Conservation (phyloP, 1,140 invertebrate genomes). For the Zaprionus capensis region DNA sequence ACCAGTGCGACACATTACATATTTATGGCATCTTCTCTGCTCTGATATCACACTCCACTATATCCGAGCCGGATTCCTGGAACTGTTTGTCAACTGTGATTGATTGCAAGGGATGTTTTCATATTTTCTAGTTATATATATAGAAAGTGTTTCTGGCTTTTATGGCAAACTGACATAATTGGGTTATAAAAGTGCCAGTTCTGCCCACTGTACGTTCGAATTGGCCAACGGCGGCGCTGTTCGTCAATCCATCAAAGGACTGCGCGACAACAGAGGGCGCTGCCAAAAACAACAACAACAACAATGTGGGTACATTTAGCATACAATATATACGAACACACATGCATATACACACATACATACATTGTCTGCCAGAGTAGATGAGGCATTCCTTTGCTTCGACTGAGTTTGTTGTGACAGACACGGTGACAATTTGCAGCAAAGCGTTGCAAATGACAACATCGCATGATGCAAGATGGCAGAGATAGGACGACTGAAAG, state of each 20-base stretch:
- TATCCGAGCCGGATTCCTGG: neutral
- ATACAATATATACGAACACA: neutral
- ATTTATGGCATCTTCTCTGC: constrained; percentile 26
- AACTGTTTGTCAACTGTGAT: constrained; percentile 10
- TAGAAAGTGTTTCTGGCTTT: neutral
- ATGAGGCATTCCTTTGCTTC: constrained; percentile 27
- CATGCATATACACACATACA: neutral
- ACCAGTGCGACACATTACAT: constrained; percentile 24
- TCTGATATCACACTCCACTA: neutral
- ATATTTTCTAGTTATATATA: neutral
- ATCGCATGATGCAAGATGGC: constrained; percentile 19
- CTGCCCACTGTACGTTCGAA: neutral
- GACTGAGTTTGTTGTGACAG: constrained; percentile 40
- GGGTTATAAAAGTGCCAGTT: neutral
- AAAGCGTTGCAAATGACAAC: constrained; percentile 40
- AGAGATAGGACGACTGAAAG: neutral
- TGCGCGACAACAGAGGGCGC: constrained; percentile 1
- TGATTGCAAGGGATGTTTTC: neutral
- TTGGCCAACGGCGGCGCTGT: neutral
- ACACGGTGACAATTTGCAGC: constrained; percentile 51
- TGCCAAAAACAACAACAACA: constrained; percentile 3
- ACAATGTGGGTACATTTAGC: neutral
- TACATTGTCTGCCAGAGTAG: neutral
- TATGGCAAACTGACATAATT: constrained; percentile 5
- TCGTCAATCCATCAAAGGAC: constrained; percentile 2